Base-by-base conservation (phyloP, 2,888 invertebrate species). In the Watsonalla cultraria region DNA sequence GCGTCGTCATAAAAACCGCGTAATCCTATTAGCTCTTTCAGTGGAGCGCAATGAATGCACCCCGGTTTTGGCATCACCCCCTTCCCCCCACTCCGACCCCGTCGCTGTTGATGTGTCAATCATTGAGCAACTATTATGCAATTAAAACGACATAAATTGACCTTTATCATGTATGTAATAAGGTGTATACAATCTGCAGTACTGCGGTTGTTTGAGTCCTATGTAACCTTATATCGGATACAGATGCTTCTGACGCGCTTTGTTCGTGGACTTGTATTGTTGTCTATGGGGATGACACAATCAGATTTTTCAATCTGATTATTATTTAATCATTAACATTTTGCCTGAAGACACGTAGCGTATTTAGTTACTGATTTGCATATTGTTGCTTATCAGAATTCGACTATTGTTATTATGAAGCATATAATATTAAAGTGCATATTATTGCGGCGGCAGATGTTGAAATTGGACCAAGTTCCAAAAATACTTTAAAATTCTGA, bases 191-290 rank as follows among this genome's bases (percentile, higher is more conserved):
- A 51, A 50, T 34, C n/a, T 2, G 49, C 51, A 46, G 2, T 39
- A 46, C 8, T 37, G 46, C 15, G 14, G 33, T 54, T 47, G 58
- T 15, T 7, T 15, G 14, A 37, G 37, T 49, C 35, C 45, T 47
- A 54, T 56, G 70, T 72, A 70, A 72, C 65, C 53, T 58, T 64
- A 70, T 72, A 76, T 72, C 62, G 61, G 65, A 71, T 69, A 66
- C 67, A 72, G 68, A 76, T 74, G 76, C 64, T 58, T 60, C 56
- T 61, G 66, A 54, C 62, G 59, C 55, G 56, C 53, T 66, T 70
- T 68, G 65, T 67, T 55, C 58, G 51, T 53, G 34, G 35, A 54
- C 53, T 47, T 57, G 54, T 59, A 66, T 60, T 59, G 54, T 55
- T 46, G 47, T 51, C 47, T 55, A 51, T 42, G 52, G 50, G 57